Conservation (phyloP, 2,797 vertebrate genomes). For the Ctenopoma kingsleyae region DNA sequence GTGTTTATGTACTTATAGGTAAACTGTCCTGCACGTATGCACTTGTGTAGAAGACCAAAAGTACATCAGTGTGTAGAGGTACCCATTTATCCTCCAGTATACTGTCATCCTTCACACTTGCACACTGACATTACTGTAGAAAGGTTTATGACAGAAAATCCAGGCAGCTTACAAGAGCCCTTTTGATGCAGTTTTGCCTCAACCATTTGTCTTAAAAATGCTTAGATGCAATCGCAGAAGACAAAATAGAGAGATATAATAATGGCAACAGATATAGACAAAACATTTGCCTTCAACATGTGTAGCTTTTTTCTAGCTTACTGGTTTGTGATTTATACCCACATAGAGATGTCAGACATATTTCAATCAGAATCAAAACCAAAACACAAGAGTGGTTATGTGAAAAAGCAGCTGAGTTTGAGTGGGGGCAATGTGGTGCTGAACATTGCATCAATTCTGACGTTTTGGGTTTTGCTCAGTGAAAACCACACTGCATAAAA, state of each 20-base stretch:
- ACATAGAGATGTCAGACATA: constrained; percentile 32
- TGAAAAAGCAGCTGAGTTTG: constrained; percentile 13
- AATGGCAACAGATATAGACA: constrained; percentile 48
- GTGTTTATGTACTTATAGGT: constrained; percentile 24
- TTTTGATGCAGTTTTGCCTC: constrained; percentile 1
- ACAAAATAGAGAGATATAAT: constrained; percentile 44
- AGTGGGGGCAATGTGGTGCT: background rate
- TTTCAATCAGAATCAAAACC: constrained; percentile 39
- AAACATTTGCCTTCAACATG: constrained; percentile 64
- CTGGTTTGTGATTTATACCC: constrained; percentile 48
- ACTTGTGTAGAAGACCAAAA: constrained; percentile 17
- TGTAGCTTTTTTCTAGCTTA: constrained; percentile 25
- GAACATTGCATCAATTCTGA: constrained; percentile 12
- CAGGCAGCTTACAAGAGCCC: background rate
- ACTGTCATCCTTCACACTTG: constrained; percentile 39
- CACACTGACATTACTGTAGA: constrained; percentile 27
- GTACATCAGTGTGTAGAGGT: constrained; percentile 8
- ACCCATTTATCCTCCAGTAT: constrained; percentile 20
- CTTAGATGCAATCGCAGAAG: constrained; percentile 29
- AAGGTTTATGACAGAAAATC: constrained; percentile 38
- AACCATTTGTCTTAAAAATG: constrained; percentile 17
- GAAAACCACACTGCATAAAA: constrained; percentile 11
- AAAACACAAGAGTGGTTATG: constrained; percentile 15
- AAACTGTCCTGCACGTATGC: constrained; percentile 6
- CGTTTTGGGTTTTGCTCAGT: background rate